Evolutionary conservation across 2,113 vertebrate species (phyloP).

Genomic region (Tragelaphus scriptus): DNA sequence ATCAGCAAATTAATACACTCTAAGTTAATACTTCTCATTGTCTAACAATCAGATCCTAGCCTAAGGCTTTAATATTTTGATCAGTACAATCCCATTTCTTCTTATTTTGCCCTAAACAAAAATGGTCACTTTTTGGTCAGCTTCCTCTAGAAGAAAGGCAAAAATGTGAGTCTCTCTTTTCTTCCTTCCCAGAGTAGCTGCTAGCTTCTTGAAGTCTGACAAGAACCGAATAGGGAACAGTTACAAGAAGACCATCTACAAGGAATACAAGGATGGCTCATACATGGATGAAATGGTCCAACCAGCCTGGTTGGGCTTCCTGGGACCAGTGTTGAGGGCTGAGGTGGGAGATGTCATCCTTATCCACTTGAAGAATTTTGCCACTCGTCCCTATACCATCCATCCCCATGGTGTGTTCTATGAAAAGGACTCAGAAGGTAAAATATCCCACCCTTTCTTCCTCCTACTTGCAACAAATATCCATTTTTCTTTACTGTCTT

Average conservation of each 20-base stretch:
- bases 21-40: background rate
- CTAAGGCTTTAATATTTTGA: background rate
- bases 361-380: slow-evolving; percentile 88
- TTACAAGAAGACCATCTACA: slow-evolving; percentile 92
- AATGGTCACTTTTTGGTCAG: background rate
- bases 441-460: background rate
- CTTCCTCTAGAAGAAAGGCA: background rate
- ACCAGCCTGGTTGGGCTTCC: slow-evolving; percentile 87
- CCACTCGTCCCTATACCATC: slow-evolving; percentile 82
- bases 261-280: slow-evolving; percentile 85
- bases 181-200: slow-evolving; percentile 69
- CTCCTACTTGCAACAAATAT: background rate
- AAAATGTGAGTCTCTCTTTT: background rate
- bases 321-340: slow-evolving; percentile 88
- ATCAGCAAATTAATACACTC: background rate
- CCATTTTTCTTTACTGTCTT: background rate
- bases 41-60: background rate
- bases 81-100: background rate
- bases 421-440: slow-evolving; percentile 84
- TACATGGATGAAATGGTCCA: slow-evolving; percentile 84
- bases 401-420: slow-evolving; percentile 85
- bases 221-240: slow-evolving; percentile 79
- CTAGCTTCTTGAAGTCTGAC: slow-evolving; percentile 75
- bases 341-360: slow-evolving; percentile 88
- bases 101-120: slow-evolving; percentile 5